Evolutionary conservation across 2,113 vertebrate species (phyloP).

Genomic region (Poeciliopsis occidentalis): DNA sequence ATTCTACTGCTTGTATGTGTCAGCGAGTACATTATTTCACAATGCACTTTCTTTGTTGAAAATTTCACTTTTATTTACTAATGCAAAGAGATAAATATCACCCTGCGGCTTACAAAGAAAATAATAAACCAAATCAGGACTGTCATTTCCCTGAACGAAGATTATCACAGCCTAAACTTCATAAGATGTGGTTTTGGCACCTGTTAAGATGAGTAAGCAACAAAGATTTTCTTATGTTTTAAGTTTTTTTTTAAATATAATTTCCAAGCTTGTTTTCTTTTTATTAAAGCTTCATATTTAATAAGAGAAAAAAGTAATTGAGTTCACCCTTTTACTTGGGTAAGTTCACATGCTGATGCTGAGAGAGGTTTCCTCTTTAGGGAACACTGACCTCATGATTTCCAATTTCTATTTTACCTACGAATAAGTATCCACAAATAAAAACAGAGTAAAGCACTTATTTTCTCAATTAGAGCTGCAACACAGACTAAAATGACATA

Average conservation of each 20-base stretch:
- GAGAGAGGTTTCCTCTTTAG: too few species aligned
- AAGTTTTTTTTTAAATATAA: not conserved
- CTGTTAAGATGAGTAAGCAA: too few species aligned
- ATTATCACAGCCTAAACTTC: not conserved
- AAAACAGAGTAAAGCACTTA: constrained; percentile 30
- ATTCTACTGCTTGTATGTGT: constrained; percentile 23
- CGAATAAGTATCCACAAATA: not conserved
- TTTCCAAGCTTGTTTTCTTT: not conserved
- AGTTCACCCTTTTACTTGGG: too few species aligned
- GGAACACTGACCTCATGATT: too few species aligned
- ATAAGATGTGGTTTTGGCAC: not conserved
- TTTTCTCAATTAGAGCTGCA: constrained; percentile 29
- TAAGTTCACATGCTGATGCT: too few species aligned
- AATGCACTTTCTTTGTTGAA: constrained; percentile 5
- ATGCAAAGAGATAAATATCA: not conserved
- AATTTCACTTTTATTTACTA: not conserved
- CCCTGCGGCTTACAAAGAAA: not conserved
- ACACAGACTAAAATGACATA: constrained; percentile 26
- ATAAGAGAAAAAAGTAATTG: not conserved
- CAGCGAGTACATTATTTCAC: constrained; percentile 6
- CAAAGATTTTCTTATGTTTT: too few species aligned
- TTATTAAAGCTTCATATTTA: not conserved
- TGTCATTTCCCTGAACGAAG: constrained; percentile 5
- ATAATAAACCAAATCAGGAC: not conserved
- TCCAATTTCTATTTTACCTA: too few species aligned